Evolutionary conservation across 92 coral and sea anemone genomes (phyloP).

Genomic region (Scolanthus callimorphus): DNA sequence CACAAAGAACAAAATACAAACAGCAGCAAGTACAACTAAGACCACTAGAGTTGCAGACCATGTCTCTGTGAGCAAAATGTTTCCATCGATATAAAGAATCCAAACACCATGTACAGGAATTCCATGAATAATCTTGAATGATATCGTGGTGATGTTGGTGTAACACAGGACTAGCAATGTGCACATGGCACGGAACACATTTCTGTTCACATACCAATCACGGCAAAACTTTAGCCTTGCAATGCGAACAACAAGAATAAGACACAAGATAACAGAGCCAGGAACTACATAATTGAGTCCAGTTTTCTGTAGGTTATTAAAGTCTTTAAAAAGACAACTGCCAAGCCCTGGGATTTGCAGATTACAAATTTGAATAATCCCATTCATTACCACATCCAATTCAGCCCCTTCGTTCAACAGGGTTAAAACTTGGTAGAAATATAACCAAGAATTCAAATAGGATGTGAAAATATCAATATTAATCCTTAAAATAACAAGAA

Average conservation of each 20-base stretch:
- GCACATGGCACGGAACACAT: conserved; percentile 69
- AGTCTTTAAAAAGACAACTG: conserved; percentile 50
- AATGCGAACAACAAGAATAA: conserved; percentile 40
- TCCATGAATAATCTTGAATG: conserved; percentile 44
- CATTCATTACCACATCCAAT: conserved; percentile 52
- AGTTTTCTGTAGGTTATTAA: conserved; percentile 66
- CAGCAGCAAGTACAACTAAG: conserved; percentile 45
- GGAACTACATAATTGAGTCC: conserved; percentile 67
- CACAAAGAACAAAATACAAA: conserved; percentile 57
- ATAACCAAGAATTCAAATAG: conserved; percentile 85
- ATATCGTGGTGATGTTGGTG: conserved; percentile 57
- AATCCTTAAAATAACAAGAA: conserved; percentile 62
- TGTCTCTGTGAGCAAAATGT: conserved; percentile 31
- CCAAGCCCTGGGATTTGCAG: conserved; percentile 36
- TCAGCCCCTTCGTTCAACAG: conserved; percentile 43
- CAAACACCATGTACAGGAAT: conserved; percentile 33
- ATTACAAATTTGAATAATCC: conserved; percentile 52
- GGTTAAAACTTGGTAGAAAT: conserved; percentile 74
- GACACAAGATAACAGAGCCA: conserved; percentile 49
- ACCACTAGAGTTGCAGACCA: conserved; percentile 28
- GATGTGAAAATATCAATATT: conserved; percentile 77
- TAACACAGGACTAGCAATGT: conserved; percentile 69
- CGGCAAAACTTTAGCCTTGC: conserved; percentile 44
- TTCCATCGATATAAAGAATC: conserved; percentile 72
- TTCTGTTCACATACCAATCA: conserved; percentile 60